Percentiles rank a stretch among this genome's conserved stretches.
These are phyloP conservation scores for Menura novaehollandiae DNA, from an alignment of 2,113 vertebrate species.

Conservation along the genomic window DNA sequence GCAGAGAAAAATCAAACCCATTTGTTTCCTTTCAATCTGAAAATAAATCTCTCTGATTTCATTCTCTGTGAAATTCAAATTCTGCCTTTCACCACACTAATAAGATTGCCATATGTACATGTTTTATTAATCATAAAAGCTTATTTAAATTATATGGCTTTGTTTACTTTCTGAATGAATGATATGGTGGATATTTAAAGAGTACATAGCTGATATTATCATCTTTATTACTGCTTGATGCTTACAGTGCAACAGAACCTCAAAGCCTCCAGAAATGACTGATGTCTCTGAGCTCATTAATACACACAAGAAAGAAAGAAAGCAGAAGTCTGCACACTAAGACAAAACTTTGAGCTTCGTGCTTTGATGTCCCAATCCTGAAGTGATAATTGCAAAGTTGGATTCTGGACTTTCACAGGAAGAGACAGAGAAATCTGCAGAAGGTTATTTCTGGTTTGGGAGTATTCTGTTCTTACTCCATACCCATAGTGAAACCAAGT, in stretches of 20 bases:
- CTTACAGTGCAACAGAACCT: not conserved
- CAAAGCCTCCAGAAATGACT: not conserved
- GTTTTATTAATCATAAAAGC: conserved; percentile 39
- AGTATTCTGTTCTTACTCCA: not conserved
- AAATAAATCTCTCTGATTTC: conserved; percentile 33
- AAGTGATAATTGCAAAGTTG: not conserved
- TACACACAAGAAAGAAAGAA: not conserved
- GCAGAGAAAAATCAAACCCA: not conserved
- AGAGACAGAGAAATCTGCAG: not conserved
- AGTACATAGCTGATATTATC: not conserved
- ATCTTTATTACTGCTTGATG: not conserved
- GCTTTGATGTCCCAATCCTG: not conserved
- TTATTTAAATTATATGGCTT: conserved; percentile 20
- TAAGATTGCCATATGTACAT: not conserved
- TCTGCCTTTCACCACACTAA: not conserved
- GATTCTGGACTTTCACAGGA: not conserved
- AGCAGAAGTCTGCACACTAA: not conserved
- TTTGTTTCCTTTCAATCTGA: conserved; percentile 21
- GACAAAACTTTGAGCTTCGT: not conserved
- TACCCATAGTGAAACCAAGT: not conserved
- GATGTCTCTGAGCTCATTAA: not conserved
- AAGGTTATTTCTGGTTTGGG: not conserved
- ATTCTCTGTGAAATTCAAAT: not conserved
- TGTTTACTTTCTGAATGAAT: conserved; percentile 47
- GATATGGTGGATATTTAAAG: not conserved